A percentile compares a stretch with the other conserved stretches of the same genome.
These are phyloP conservation scores for Lycocerus yunnanus DNA, from an alignment of 2,888 invertebrate species.

Conservation along the genomic window DNA sequence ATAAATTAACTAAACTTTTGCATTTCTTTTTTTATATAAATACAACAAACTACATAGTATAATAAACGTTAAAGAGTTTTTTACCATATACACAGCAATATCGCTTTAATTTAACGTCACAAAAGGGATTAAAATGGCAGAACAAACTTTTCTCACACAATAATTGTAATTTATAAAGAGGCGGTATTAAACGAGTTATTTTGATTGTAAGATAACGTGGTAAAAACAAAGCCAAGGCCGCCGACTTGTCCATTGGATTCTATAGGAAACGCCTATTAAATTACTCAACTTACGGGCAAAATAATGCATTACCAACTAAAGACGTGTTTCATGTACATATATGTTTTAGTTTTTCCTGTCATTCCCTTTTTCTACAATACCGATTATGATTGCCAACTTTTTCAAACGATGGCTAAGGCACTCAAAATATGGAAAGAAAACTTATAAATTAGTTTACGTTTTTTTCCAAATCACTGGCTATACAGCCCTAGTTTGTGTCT, in stretches of 20 bases:
- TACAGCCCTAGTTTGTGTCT: not conserved
- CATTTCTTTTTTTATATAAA: not conserved
- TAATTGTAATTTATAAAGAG: conserved; percentile 14
- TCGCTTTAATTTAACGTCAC: not conserved
- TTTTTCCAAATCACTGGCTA: not conserved
- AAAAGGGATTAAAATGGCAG: not conserved
- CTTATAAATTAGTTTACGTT: not conserved
- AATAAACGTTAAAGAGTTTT: not conserved
- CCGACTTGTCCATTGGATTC: conserved; percentile 18
- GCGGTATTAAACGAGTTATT: conserved; percentile 15
- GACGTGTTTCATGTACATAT: not conserved
- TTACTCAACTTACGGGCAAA: conserved; percentile 19
- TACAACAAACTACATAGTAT: not conserved
- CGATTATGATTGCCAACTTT: not conserved
- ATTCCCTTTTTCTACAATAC: not conserved
- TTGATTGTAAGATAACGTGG: conserved; percentile 19
- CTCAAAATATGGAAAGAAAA: not conserved
- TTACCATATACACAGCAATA: not conserved
- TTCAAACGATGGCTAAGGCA: not conserved
- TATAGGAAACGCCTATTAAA: conserved; percentile 26
- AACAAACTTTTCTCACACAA: not conserved
- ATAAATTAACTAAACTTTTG: not conserved
- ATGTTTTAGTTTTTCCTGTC: not conserved
- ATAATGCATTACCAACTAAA: conserved; percentile 3
- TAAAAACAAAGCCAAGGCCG: conserved; percentile 27